Evolutionary conservation across 2,888 invertebrate species (phyloP), one percentile per base, ranked within the genome.

Genomic region (Trachelus troglodyta): DNA sequence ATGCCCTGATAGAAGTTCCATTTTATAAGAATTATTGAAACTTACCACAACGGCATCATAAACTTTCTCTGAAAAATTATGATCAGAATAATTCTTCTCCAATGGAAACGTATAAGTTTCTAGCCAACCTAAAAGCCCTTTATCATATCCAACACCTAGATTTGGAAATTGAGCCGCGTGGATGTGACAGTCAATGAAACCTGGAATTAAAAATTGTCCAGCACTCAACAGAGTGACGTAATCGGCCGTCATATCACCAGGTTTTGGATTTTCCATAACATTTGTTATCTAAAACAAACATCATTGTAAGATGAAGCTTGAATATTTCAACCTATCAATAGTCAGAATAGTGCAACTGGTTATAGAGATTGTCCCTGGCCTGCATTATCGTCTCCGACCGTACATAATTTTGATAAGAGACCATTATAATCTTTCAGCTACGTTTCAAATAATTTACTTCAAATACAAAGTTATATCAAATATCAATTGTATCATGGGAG

Each of bases 81-180:
- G 87, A 91, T 97, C 94, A 4, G 89, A 89, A 89, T 95, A 98
- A 87, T 94, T 93, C 15, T 93, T 94, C 90, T 98, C 98, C 75
- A 96, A 91, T 0, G 97, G 97, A 88, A 96, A 98, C 1, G 98
- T 98, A 89, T 98, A 98, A 9, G 93, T 94, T 34, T 95, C 93
- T 11, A 98, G 92, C 98, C 98, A 98, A 75, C 97, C 96, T 12
- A 98, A 90, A 69, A 98, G 92, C 0, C 95, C 94, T 84, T 94
- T 94, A 88, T 97, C 97, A 83, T 97, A 93, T 0, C 97, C 98
- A 15, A 97, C 92, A 0, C 98, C 98, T 78, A 95, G 92, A 91
- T 98, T 98, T 0, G 97, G 96, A 85, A 96, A 96, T 92, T 98
- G 98, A 0, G 97, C 95, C 0, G 97, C 97, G 92, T 98, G 98